These are phyloP conservation scores for Protobothrops flavoviridis DNA, from an alignment of 2,113 vertebrate genomes.

Conservation along the genomic window DNA sequence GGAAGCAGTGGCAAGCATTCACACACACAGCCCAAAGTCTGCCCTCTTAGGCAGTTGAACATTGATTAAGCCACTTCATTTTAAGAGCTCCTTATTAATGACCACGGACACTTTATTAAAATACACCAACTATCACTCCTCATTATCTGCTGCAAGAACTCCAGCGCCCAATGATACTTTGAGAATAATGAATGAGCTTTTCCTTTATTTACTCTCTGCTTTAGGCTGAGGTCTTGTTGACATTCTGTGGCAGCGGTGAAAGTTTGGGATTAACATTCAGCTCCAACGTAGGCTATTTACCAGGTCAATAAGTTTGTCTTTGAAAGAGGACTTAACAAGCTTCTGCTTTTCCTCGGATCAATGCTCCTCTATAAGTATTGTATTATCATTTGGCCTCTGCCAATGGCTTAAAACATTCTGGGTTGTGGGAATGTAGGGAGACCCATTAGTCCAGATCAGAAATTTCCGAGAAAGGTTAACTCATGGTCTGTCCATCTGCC, in stretches of 20 bases:
- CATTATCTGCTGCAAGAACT: slow-evolving; percentile 14
- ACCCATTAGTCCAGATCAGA: neutral
- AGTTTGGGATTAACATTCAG: neutral
- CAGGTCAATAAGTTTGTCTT: neutral
- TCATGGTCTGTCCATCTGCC: too few species aligned
- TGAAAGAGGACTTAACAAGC: neutral
- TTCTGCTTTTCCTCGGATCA: neutral
- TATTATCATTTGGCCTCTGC: neutral
- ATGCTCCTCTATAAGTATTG: neutral
- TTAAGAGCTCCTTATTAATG: slow-evolving; percentile 8
- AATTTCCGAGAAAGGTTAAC: too few species aligned
- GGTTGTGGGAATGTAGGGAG: neutral
- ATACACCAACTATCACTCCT: slow-evolving; percentile 11
- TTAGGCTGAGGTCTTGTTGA: neutral
- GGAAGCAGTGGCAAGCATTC: neutral
- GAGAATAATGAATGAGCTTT: neutral
- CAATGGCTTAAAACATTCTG: neutral
- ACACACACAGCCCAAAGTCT: neutral
- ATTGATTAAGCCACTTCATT: slow-evolving; percentile 13
- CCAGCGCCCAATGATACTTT: neutral
- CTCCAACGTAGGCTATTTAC: neutral
- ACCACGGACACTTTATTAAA: neutral
- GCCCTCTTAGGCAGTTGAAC: neutral
- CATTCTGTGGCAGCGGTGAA: neutral
- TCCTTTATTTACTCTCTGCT: neutral